Evolutionary conservation across 1,140 invertebrate species (phyloP).

Genomic region (Planococcus citri): DNA sequence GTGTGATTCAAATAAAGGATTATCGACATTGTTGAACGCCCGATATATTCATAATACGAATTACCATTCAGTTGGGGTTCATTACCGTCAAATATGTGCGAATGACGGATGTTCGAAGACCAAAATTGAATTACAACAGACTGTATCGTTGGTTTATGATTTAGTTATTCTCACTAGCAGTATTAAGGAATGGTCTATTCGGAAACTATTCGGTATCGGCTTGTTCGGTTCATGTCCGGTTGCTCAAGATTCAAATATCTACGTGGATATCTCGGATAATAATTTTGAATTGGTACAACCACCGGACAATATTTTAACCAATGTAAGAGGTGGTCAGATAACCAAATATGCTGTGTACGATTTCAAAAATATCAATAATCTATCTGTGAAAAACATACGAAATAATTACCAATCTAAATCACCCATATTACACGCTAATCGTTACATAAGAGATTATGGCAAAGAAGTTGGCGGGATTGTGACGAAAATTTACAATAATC

Average conservation of each 20-base stretch:
- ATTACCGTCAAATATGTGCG: slow-evolving; percentile 66
- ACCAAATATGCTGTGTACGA: slow-evolving; percentile 55
- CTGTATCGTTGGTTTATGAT: slow-evolving; percentile 77
- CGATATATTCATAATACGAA: slow-evolving; percentile 82
- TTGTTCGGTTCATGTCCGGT: slow-evolving; percentile 65
- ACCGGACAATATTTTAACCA: slow-evolving; percentile 11
- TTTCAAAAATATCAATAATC: slow-evolving; percentile 36
- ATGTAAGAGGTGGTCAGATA: slow-evolving; percentile 43
- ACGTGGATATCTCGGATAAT: slow-evolving; percentile 63
- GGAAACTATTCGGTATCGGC: slow-evolving; percentile 72
- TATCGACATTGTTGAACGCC: slow-evolving; percentile 79
- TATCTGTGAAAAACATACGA: slow-evolving; percentile 46
- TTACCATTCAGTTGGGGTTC: slow-evolving; percentile 81
- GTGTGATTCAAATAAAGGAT: slow-evolving; percentile 72
- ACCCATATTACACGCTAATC: slow-evolving; percentile 60
- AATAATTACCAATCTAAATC: slow-evolving; percentile 48
- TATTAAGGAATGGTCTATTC: slow-evolving; percentile 60
- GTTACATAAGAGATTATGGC: slow-evolving; percentile 62
- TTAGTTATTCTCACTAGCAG: slow-evolving; percentile 44
- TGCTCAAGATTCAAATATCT: slow-evolving; percentile 60
- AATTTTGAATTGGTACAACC: slow-evolving; percentile 30
- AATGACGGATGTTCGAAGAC: slow-evolving; percentile 46
- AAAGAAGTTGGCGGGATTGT: slow-evolving; percentile 49
- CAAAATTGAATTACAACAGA: slow-evolving; percentile 65
- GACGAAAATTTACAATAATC: slow-evolving; percentile 63